Evolutionary conservation across 2,113 vertebrate genomes (phyloP).

Genomic region (Carettochelys insculpta): DNA sequence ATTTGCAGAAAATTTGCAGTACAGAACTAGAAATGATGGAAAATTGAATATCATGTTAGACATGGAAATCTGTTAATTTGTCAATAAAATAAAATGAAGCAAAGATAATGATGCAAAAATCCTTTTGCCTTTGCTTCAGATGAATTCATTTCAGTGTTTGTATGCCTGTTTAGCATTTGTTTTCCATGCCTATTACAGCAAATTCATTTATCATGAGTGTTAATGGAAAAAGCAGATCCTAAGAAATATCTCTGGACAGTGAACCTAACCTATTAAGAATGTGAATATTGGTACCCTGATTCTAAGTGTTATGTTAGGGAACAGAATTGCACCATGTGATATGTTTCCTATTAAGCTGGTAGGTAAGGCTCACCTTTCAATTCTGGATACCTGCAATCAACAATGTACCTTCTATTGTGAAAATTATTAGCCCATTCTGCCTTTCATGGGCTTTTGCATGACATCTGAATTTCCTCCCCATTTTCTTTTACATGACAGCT

Average conservation of each 20-base stretch:
- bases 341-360: neutral
- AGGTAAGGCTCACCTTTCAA: neutral
- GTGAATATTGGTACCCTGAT: neutral
- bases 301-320: neutral
- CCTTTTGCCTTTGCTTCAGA: neutral
- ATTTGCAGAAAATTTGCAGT: neutral
- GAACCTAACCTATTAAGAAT: neutral
- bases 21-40: neutral
- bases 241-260: neutral
- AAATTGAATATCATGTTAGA: neutral
- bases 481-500: neutral
- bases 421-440: neutral
- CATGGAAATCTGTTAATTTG: neutral
- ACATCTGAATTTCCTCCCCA: neutral
- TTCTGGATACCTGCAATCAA: neutral
- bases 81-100: neutral
- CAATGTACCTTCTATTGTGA: neutral
- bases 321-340: neutral
- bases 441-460: neutral
- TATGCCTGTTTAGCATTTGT: neutral
- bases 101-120: neutral
- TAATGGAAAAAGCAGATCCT: neutral
- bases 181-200: neutral
- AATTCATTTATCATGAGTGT: neutral
- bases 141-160: neutral